Percentiles rank a stretch among this genome's conserved stretches.
Conservation (phyloP, 2,888 invertebrate genomes). For the Drosophila hamatofila region DNA sequence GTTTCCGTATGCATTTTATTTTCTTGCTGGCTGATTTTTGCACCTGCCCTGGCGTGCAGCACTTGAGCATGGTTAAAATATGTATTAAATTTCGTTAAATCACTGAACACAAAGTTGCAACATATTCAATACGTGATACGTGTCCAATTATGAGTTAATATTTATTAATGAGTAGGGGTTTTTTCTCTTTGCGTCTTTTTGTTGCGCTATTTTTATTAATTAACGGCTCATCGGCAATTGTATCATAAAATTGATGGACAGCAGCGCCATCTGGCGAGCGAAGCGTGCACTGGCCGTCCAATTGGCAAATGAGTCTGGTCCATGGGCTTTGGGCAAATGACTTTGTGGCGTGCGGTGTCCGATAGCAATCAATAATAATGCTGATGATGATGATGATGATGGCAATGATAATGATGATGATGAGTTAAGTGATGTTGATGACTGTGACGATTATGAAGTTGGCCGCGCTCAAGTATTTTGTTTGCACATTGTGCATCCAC, state of each 20-base stretch:
- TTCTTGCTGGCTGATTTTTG: constrained; percentile 58
- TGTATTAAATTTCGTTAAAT: constrained; percentile 62
- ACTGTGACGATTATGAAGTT: constrained; percentile 16
- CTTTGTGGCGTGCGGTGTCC: constrained; percentile 55
- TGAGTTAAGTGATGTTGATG: constrained; percentile 3
- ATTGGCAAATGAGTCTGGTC: constrained; percentile 54
- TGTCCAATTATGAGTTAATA: constrained; percentile 74
- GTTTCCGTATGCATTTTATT: constrained; percentile 72
- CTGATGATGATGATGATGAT: constrained; percentile 23
- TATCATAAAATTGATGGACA: constrained; percentile 49
- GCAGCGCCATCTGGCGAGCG: constrained; percentile 63
- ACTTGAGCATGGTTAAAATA: constrained; percentile 58
- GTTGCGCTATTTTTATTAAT: constrained; percentile 45
- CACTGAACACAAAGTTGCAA: constrained; percentile 21
- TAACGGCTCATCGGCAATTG: constrained; percentile 61
- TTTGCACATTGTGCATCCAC: constrained; percentile 42
- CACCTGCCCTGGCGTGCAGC: constrained; percentile 51
- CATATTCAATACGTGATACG: constrained; percentile 42
- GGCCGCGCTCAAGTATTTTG: constrained; percentile 30
- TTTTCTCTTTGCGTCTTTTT: constrained; percentile 23
- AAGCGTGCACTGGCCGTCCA: constrained; percentile 43
- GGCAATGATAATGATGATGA: constrained; percentile 23
- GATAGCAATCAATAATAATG: constrained; percentile 37
- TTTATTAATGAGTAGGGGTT: constrained; percentile 66
- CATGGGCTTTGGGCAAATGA: constrained; percentile 56